Conservation (phyloP, 1,140 invertebrate species). For the Ectropis grisescens region DNA sequence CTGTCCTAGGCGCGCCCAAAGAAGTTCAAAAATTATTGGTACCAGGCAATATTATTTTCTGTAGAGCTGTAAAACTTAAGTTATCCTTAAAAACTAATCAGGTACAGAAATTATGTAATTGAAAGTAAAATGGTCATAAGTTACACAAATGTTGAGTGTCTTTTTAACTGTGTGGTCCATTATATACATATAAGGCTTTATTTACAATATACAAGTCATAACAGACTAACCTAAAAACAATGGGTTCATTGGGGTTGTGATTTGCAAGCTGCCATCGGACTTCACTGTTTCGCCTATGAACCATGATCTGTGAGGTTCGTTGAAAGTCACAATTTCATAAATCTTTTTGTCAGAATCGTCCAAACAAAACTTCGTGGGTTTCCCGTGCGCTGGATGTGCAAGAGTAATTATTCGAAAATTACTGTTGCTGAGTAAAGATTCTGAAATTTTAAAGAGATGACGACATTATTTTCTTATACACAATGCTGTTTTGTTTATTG, state of each 20-base stretch:
- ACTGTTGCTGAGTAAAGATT: slow-evolving; percentile 72
- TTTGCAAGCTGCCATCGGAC: slow-evolving; percentile 80
- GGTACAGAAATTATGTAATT: too few relatives aligned
- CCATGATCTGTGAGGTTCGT: slow-evolving; percentile 29
- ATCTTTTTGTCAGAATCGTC: slow-evolving; percentile 65
- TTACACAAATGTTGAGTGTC: too few relatives aligned
- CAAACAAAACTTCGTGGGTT: slow-evolving; percentile 74
- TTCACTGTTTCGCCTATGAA: slow-evolving; percentile 72
- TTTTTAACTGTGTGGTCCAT: too few relatives aligned
- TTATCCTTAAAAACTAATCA: too few relatives aligned
- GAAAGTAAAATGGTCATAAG: too few relatives aligned
- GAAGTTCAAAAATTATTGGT: too few relatives aligned
- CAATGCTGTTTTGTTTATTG: too few relatives aligned
- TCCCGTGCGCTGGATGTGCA: slow-evolving; percentile 75
- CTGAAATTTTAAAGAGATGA: slow-evolving; percentile 32
- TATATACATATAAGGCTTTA: too few relatives aligned
- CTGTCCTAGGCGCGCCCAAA: too few relatives aligned
- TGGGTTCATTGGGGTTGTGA: slow-evolving; percentile 80
- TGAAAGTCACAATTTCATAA: slow-evolving; percentile 70
- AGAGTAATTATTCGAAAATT: slow-evolving; percentile 82
- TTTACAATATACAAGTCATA: too few relatives aligned
- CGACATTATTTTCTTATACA: slow-evolving; percentile 49
- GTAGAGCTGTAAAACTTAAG: too few relatives aligned
- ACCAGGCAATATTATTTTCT: too few relatives aligned
- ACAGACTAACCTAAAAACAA: slow-evolving; percentile 72